Base-by-base conservation (phyloP, 2,888 invertebrate species). In the Drosophila barbarae region DNA sequence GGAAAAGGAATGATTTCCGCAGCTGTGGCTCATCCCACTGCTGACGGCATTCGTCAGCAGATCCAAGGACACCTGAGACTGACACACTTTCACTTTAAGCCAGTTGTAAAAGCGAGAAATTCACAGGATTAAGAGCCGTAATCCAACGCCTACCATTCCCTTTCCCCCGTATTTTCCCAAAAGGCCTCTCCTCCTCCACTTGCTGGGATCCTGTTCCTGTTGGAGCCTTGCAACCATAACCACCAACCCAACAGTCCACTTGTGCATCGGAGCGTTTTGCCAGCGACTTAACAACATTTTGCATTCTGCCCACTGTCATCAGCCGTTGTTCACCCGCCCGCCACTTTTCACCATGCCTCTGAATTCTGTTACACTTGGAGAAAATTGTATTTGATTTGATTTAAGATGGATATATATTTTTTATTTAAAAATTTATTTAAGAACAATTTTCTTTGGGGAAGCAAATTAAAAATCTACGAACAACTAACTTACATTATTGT, bases 251-350 rank as follows among this genome's bases (percentile, higher is more conserved):
- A 64, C 64, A 64, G 63, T 63, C 64, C 63, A 63, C 46, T 58
- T 72, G 64, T 65, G 64, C 68, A 72, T 57, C 47, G 68, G 64
- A 64, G 72, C 63, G 69, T 69, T 69, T 46, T 51, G 49, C 39
- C 65, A 68, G 69, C 59, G 72, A 71, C 65, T 74, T 74, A 70
- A 54, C 66, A 75, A 72, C 72, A 72, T 72, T 76, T 69, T 76
- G 66, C 71, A 73, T 76, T 74, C 64, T 54, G 52, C 63, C 66
- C 65, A 70, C 63, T 76, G 61, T 72, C 60, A 69, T 53, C 60
- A 49, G 58, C 36, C 60, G 57, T 57, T 69, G 60, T 69, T n/a
- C 46, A 7, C 30, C 44, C 44, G n/a, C 42, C 21, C n/a, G 13
- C n/a, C 34, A 21, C 44, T 32, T 30, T 23, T 39, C 26, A 8